Percentiles rank a stretch among this genome's conserved stretches.
phyloP scores from a whole-genome alignment of 2,113 vertebrate genomes.

The Hyla sarda region DNA sequence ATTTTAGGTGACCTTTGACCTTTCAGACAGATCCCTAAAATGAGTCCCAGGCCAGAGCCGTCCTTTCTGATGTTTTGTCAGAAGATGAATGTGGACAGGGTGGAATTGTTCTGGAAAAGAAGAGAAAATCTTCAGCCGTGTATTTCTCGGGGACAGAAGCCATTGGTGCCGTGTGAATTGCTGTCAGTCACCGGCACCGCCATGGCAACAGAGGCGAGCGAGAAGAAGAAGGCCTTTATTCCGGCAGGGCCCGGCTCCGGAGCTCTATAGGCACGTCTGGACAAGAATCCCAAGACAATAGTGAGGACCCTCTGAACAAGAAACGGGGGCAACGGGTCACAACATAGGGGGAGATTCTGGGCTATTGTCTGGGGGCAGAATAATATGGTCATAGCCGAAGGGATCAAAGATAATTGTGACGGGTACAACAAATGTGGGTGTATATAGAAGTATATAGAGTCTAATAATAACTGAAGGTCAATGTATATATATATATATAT shows the following conservation, averaged over 20 bases:
- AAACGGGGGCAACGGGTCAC: background rate
- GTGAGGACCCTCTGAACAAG: constrained; percentile 21
- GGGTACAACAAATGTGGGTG: background rate
- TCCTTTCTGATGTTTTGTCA: constrained; percentile 7
- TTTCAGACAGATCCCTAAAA: background rate
- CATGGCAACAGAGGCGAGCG: constrained; percentile 41
- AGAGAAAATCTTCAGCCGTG: background rate
- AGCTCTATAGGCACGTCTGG: constrained; percentile 38
- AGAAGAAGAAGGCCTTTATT: constrained; percentile 51
- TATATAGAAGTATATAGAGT: background rate
- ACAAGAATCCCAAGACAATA: constrained; percentile 32
- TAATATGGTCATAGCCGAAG: background rate
- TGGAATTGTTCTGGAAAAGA: constrained; percentile 19
- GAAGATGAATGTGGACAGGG: constrained; percentile 19
- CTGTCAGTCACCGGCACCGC: constrained; percentile 33
- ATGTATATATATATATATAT: background rate
- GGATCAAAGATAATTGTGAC: background rate
- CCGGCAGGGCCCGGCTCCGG: background rate
- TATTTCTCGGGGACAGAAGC: constrained; percentile 23
- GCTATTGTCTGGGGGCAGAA: background rate
- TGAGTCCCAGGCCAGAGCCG: background rate
- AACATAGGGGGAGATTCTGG: background rate
- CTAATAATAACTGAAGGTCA: background rate
- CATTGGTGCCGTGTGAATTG: constrained; percentile 46
- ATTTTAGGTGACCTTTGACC: background rate